A percentile compares a stretch with the other conserved stretches of the same genome.
These are phyloP conservation scores for Corythornis madagascariensis DNA, from an alignment of 2,113 vertebrate genomes.

Conservation along the genomic window DNA sequence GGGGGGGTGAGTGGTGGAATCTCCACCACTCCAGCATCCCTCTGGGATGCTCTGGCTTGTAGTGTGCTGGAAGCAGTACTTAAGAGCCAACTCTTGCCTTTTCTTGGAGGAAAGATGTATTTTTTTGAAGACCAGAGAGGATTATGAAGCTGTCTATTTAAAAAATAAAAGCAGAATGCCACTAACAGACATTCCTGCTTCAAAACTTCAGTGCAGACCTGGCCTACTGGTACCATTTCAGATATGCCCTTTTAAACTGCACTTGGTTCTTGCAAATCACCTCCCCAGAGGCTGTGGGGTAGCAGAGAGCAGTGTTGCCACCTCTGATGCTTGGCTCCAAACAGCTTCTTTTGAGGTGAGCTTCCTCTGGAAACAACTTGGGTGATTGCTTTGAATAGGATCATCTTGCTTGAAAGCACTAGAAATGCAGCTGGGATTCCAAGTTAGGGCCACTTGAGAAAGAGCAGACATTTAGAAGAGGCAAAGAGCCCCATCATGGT, in stretches of 20 bases:
- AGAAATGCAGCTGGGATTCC: background rate
- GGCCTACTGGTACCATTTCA: background rate
- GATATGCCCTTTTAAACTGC: background rate
- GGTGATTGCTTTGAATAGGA: background rate
- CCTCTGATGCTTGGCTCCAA: background rate
- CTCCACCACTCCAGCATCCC: background rate
- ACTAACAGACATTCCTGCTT: background rate
- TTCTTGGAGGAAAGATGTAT: background rate
- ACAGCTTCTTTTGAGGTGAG: conserved; percentile 13
- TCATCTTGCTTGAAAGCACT: background rate
- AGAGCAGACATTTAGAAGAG: background rate
- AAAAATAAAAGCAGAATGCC: background rate
- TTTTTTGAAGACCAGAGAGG: background rate
- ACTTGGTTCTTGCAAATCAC: background rate
- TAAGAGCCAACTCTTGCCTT: accelerated
- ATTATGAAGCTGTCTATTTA: background rate
- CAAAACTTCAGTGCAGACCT: background rate
- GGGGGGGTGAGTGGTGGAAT: background rate
- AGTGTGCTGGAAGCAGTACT: background rate
- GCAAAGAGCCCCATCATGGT: background rate
- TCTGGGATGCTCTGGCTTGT: background rate
- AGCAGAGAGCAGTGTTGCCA: background rate
- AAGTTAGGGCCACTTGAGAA: background rate
- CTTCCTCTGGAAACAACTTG: background rate
- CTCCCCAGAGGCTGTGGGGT: accelerated